Conservation (phyloP, 2,888 invertebrate genomes). For the Dynastes hyllus region DNA sequence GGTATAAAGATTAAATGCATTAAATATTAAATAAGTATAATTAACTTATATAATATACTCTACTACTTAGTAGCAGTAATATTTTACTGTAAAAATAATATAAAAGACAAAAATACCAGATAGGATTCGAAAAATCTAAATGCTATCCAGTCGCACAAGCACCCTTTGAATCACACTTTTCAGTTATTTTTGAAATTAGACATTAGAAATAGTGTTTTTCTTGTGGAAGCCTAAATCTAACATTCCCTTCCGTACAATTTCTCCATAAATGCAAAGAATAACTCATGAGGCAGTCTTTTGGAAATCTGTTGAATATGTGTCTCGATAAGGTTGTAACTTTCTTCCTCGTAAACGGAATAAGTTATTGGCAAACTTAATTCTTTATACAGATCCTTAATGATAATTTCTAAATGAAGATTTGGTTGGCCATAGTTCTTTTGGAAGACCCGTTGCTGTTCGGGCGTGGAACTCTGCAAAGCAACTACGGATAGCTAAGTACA, state of each 20-base stretch:
- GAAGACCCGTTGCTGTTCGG: constrained; percentile 82
- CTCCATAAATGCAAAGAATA: constrained; percentile 88
- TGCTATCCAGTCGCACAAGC: constrained; percentile 49
- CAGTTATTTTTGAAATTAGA: constrained; percentile 9
- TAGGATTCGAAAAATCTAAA: constrained; percentile 35
- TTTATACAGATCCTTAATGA: constrained; percentile 84
- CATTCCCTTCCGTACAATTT: constrained; percentile 83
- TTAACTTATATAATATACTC: constrained; percentile 37
- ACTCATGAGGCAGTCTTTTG: constrained; percentile 84
- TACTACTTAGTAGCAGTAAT: constrained; percentile 50
- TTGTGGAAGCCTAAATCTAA: constrained; percentile 27
- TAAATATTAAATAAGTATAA: neutral
- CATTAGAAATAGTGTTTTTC: neutral
- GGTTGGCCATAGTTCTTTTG: constrained; percentile 83
- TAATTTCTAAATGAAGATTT: constrained; percentile 79
- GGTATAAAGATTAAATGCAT: constrained; percentile 13
- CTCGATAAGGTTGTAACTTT: constrained; percentile 87
- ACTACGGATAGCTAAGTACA: constrained; percentile 96
- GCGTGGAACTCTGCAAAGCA: constrained; percentile 85
- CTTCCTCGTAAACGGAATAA: constrained; percentile 87
- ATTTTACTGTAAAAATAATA: constrained; percentile 33
- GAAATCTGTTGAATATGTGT: constrained; percentile 90
- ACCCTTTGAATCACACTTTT: constrained; percentile 40
- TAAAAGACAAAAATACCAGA: constrained; percentile 44
- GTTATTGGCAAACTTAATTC: constrained; percentile 84